A percentile compares a stretch with the other conserved stretches of the same genome.
phyloP scores from a whole-genome alignment of 1,140 invertebrate genomes.

The Latrodectus geometricus region DNA sequence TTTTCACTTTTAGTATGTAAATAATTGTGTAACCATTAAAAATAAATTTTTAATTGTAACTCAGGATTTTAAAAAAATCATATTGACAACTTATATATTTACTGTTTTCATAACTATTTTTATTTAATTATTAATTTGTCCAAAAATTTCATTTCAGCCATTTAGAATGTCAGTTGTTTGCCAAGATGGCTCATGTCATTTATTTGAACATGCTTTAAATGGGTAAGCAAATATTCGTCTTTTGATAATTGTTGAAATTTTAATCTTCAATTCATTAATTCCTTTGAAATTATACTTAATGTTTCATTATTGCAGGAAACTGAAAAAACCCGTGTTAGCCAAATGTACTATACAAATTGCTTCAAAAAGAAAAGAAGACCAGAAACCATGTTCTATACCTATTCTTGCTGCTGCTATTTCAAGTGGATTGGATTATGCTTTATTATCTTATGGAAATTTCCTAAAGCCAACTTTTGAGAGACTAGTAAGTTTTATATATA shows the following conservation, averaged over 20 bases:
- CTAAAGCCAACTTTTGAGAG: conserved; percentile 44
- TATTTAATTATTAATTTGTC: background rate
- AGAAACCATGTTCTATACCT: conserved; percentile 11
- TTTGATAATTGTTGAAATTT: background rate
- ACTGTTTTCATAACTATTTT: no score
- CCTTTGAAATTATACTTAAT: background rate
- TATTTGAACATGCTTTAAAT: conserved; percentile 44
- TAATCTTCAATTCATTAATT: background rate
- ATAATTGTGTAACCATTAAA: no score
- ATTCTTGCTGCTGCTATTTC: conserved; percentile 28
- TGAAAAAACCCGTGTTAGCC: conserved; percentile 33
- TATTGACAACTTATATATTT: no score
- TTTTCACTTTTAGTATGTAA: no score
- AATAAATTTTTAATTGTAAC: no score
- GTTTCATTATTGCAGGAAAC: conserved; percentile 2
- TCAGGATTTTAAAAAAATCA: no score
- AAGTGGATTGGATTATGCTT: conserved; percentile 3
- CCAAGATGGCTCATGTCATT: conserved; percentile 37
- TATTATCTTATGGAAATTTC: conserved; percentile 41
- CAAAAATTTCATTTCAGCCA: background rate
- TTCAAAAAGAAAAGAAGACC: background rate
- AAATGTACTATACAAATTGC: conserved; percentile 38
- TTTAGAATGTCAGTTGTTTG: conserved; percentile 36
- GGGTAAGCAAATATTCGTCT: conserved; percentile 14
- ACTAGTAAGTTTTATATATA: conserved; percentile 25